Base-by-base conservation (phyloP, 2,113 vertebrate species). In the Empidonax traillii region DNA sequence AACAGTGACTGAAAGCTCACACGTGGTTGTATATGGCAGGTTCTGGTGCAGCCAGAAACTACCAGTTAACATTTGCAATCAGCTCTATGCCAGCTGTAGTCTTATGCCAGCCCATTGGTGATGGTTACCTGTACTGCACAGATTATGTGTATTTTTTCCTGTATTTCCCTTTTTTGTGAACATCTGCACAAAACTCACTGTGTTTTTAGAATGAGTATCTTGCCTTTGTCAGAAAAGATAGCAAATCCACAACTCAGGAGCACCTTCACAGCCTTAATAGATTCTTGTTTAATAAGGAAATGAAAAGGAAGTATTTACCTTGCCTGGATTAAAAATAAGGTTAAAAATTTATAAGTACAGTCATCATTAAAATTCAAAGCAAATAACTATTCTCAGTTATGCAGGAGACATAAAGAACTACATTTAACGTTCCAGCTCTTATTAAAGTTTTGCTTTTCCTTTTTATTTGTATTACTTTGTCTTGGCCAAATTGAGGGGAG, bases 251-350 rank as follows among this genome's bases (percentile, higher is more conserved):
- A 44, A 76, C 41, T 55, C 71, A 90, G 49, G 25, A 87, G 56
- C 52, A 85, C 58, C 31, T 87, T 89, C 24, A 31, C 21, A 52
- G 13, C 27, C 19, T 41, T 52, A 76, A 35, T 66, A 41, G 21
- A 61, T 85, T 91, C 39, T 44, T 46, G 55, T 79, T 95, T 68
- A 87, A 85, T 89, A 89, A 85, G 49, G 58, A 85, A 90, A 82
- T 79, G 14, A 93, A 87, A 93, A 61, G 5, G 19, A 66, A 31
- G 1, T 89, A 47, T 65, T 52, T 93, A 39, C 19, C 9, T 80
- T 82, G 31, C 18, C 28, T 82, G 31, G 20, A 44, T 65, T 52
- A 52, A 52, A 28, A 52, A 39, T 59, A 67, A 75, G 16, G 7
- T 6, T 90, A 61, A 44, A 85, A 79, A 66, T 53, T 58, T 94